These are phyloP conservation scores for Pentalonia nigronervosa DNA, from an alignment of 1,140 invertebrate genomes.

Conservation along the genomic window DNA sequence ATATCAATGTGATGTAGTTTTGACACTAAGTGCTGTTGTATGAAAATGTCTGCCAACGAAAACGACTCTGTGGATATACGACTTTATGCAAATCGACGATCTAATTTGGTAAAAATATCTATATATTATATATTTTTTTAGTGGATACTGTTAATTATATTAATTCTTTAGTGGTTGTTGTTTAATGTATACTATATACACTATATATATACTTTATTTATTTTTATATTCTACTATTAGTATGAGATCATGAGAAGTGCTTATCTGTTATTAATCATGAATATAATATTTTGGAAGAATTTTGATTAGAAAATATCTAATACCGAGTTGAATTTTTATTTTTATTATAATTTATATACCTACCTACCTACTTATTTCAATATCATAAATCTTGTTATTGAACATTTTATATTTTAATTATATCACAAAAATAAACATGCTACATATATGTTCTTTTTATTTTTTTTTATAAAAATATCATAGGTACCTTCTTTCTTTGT, in stretches of 20 bases:
- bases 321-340: too few relatives aligned
- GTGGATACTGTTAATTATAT: not conserved
- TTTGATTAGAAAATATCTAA: not conserved
- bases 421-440: too few relatives aligned
- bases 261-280: not conserved
- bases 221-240: not conserved
- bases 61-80: not conserved
- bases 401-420: too few relatives aligned
- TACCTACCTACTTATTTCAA: too few relatives aligned
- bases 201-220: not conserved
- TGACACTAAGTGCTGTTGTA: not conserved
- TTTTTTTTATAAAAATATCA: too few relatives aligned
- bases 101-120: slow-evolving; percentile 31
- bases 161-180: not conserved
- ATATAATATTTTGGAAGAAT: not conserved
- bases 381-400: too few relatives aligned
- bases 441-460: too few relatives aligned
- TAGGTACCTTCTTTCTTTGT: too few relatives aligned
- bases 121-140: not conserved
- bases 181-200: not conserved
- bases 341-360: too few relatives aligned
- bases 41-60: slow-evolving; percentile 47
- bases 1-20: slow-evolving; percentile 15
- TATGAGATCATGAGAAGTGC: not conserved
- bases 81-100: not conserved